Base-by-base conservation (phyloP, 1,140 invertebrate species). In the Eupeodes corollae region DNA sequence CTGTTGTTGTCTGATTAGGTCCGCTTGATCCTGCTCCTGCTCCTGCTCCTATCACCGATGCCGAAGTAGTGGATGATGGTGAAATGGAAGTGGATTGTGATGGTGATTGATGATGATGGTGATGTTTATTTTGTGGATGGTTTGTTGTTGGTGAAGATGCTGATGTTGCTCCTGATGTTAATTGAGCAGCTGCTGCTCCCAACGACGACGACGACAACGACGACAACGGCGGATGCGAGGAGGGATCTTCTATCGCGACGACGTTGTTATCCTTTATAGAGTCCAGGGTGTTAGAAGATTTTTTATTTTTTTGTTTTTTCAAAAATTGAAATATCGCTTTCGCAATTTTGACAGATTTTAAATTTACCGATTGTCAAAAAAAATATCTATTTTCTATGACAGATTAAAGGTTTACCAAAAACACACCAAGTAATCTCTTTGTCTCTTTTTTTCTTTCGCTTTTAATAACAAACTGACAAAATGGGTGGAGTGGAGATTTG, bases 261-360 rank as follows among this genome's bases (percentile, higher is more conserved):
- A 56, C 59, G 43, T 53, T 51, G 49, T 54, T 51, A 46, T 52
- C 49, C 42, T 52, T 51, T 51, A 44, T 48, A 45, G 61, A 63
- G 59, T 54, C 21, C 21, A 26, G 21, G 21, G 21, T 64, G 55
- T 63, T 61, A 60, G 59, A 59, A 42, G 61, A 61, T 55, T 64
- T 64, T 60, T 64, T 64, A 59, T 64, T 64, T 64, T 64, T 64
- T 16, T 26, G 21, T 26, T 26, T 26, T 26, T 26, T 26, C 21
- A 64, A 55, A 55, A 64, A 64, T 57, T 64, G 61, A 52, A 64
- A 64, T 61, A 64, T 64, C 57, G 61, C 62, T 55, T 64, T 64
- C 62, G 61, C 61, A 64, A 64, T 64, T 64, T 64, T 64, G 61
- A 47, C 54, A 62, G 61, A 49, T 55, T 64, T 56, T 56, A 50